Evolutionary conservation across 2,797 vertebrate genomes (phyloP).

Genomic region (Geotrypetes seraphini): DNA sequence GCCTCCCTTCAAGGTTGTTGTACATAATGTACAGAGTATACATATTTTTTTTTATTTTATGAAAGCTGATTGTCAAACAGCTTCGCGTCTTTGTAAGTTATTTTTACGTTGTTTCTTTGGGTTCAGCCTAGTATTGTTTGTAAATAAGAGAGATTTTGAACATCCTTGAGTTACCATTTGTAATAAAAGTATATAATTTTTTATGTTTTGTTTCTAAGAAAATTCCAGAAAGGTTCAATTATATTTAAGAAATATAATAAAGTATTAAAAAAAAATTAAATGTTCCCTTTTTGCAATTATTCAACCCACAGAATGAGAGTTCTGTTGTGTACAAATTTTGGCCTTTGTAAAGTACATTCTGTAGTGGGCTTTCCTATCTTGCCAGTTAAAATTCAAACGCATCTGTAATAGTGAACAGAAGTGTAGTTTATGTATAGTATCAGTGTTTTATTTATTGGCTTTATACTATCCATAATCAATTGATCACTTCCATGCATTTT

Average conservation of each 20-base stretch:
- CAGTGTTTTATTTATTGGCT: not conserved
- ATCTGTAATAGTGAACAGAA: not conserved
- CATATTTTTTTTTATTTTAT: constrained; percentile 80
- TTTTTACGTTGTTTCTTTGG: constrained; percentile 89
- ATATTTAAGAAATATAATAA: constrained; percentile 92
- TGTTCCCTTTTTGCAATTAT: constrained; percentile 28
- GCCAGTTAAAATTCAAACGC: constrained; percentile 1
- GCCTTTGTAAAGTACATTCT: not conserved
- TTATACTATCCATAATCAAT: not conserved
- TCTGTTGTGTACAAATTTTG: too few relatives aligned
- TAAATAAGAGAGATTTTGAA: constrained; percentile 95
- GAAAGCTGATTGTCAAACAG: constrained; percentile 81
- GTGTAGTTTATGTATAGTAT: not conserved
- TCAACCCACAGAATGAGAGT: too few relatives aligned
- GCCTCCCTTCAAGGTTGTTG: constrained; percentile 57
- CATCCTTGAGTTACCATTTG: constrained; percentile 94
- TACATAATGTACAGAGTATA: constrained; percentile 64
- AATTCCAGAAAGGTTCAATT: constrained; percentile 73
- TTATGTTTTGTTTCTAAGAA: constrained; percentile 86
- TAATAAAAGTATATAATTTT: constrained; percentile 93
- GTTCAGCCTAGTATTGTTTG: constrained; percentile 92
- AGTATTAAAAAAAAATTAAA: constrained; percentile 58
- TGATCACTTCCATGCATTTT: not conserved
- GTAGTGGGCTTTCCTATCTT: constrained; percentile 8
- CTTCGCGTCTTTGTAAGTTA: constrained; percentile 90